Base-by-base conservation (phyloP, 2,113 vertebrate genomes). In the Isichthys henryi region DNA sequence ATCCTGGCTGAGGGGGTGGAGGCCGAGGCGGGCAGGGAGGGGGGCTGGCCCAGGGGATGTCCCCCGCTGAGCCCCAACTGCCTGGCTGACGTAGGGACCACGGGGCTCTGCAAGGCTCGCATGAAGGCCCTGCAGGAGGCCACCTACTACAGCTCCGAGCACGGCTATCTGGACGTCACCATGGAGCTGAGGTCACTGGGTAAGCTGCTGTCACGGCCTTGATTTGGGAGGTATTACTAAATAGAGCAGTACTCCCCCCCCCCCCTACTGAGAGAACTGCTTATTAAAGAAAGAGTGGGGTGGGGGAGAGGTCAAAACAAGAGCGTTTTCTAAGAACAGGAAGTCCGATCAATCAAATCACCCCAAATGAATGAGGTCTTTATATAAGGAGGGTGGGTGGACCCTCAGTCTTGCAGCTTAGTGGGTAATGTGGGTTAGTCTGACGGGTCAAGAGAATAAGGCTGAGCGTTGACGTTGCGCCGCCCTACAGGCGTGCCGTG, bases 81-180 rank as follows among this genome's bases (percentile, higher is more conserved):
- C 3, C 52, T 91, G 45, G 89, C 93, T 0, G 95, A 95, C 93
- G 97, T 92, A 93, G 97, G 13, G 94, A 95, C 94, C 0, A 94
- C 97, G 7, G 93, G 94, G 89, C 96, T 99, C 0, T 98, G 97
- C 92, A 97, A 97, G 89, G 97, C 97, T 0, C 93, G 97, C 86
- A 98, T 96, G 92, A 99, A 98, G 94, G 97, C 98, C 7, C 94
- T 99, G 93, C 98, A 99, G 92, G 97, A 99, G 92, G 98, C 98
- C 89, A 99, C 97, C 94, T 99, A 98, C 92, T 99, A 98, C 96
- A 99, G 98, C 0, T 97, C 98, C 0, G 98, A 99, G 93, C 98
- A 99, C 0, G 97, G 98, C 90, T 99, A 99, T 5, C 96, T 99
- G 86, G 98, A 99, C 80, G 98, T 99, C 95, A 99, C 98, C 94